These are phyloP conservation scores for Atherix ibis DNA, from an alignment of 2,888 invertebrate genomes.

Conservation along the genomic window DNA sequence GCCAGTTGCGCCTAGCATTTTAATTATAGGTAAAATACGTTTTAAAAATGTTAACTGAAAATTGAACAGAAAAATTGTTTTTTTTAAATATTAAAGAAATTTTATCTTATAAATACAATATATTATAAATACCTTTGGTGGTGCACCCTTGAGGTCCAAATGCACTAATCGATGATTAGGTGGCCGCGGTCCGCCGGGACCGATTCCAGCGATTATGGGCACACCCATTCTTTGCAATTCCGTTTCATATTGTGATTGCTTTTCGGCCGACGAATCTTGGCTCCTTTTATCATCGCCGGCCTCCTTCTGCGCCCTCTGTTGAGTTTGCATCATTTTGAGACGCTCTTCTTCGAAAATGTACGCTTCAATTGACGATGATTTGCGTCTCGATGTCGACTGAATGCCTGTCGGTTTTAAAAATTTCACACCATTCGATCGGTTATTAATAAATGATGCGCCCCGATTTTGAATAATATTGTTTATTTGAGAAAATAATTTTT, in stretches of 20 bases:
- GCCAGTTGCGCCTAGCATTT: conserved; percentile 53
- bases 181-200: conserved; percentile 26
- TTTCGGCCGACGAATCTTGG: conserved; percentile 25
- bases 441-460: conserved; percentile 7
- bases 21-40: conserved; percentile 40
- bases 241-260: conserved; percentile 23
- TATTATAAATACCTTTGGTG: conserved; percentile 41
- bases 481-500: conserved; percentile 29
- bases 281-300: conserved; percentile 23
- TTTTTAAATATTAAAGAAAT: no score
- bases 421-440: conserved; percentile 15
- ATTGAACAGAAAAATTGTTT: conserved; percentile 3
- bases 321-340: conserved; percentile 28
- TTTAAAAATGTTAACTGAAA: conserved; percentile 39
- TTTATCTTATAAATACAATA: no score
- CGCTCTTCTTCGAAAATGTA: conserved; percentile 31
- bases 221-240: conserved; percentile 31
- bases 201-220: conserved; percentile 27
- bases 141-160: conserved; percentile 63
- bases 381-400: conserved; percentile 2
- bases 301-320: conserved; percentile 29
- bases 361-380: conserved; percentile 20
- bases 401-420: conserved; percentile 15
- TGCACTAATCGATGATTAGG: conserved; percentile 45
- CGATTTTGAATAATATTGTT: conserved; percentile 25